Evolutionary conservation across 2,113 vertebrate species (phyloP), one percentile per base, ranked within the genome.

Genomic region (Bathybates hornii): DNA sequence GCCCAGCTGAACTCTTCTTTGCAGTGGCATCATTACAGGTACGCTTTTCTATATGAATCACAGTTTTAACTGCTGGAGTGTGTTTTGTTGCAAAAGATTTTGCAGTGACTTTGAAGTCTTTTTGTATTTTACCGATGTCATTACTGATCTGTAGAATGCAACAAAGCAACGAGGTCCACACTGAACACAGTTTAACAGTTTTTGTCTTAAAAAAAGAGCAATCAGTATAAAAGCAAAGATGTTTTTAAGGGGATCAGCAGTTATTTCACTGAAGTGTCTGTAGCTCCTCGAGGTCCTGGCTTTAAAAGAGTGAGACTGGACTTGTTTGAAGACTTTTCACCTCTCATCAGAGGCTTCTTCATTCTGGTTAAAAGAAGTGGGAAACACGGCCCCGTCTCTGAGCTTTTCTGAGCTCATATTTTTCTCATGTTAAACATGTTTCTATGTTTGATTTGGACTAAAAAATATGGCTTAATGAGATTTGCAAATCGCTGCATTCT

Each of bases 231-330:
- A 36, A 36, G 3, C 16, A 71, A 16, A 43, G 3, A 43, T 24
- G 66, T 43, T 13, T 17, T 1, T 68, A 8, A 68, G 36, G 36
- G 34, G 36, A 21, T 41, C 63, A 41, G 34, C 12, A 41, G 63
- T 2, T 68, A 24, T 14, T 43, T 41, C 63, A 71, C 3, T 71
- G 36, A 24, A 43, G 66, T 9, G 9, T 34, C 2, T 32, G 29
- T 2, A 61, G 16, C 8, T 34, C 29, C 9, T 63, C 5, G 6
- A 63, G 32, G 32, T 63, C 59, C 0, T 0, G 1, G 17, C 59
- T 61, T 17, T 34, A 61, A 61, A 36, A 36, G 32, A 63, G 32
- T 63, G 59, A 36, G 59, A 1, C 57, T 11, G 16, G 59, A 61
- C 59, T 11, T 19, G 9, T 36, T 12, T 66, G 9, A 66, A 36